Percentiles rank a stretch among this genome's conserved stretches.
phyloP scores from a whole-genome alignment of 1,140 invertebrate genomes.

The Polypedilum pembai region DNA sequence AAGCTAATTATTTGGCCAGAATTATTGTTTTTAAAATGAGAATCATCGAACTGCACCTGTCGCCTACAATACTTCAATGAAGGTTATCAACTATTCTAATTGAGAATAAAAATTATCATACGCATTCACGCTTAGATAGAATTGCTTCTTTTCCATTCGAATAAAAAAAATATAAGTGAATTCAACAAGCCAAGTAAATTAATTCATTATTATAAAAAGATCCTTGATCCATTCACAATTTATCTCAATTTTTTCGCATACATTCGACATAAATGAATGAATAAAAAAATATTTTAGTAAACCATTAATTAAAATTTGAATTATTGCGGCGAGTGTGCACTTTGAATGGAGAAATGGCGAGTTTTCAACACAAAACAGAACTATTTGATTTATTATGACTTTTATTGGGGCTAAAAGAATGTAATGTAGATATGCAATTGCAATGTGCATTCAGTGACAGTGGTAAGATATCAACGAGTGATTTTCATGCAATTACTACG shows the following conservation, averaged over 20 bases:
- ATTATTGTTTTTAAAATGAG: too few relatives aligned
- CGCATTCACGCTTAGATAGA: background rate
- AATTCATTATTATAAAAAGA: background rate
- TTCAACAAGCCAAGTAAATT: background rate
- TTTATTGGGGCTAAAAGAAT: background rate
- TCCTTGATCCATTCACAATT: background rate
- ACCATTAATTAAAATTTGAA: conserved; percentile 16
- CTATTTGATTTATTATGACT: conserved; percentile 14
- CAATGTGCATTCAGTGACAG: background rate
- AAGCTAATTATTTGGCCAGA: too few relatives aligned
- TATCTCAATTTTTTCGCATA: background rate
- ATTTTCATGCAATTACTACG: background rate
- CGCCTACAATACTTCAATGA: background rate
- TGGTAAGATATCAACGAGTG: background rate
- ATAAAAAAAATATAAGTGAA: background rate
- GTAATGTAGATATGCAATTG: background rate
- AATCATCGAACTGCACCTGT: background rate
- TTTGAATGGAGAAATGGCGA: background rate
- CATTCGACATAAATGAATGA: background rate
- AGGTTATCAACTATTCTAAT: background rate
- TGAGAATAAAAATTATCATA: background rate
- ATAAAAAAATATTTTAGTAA: background rate
- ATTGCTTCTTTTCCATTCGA: too few relatives aligned
- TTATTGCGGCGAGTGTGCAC: background rate
- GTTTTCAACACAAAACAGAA: conserved; percentile 4